A percentile compares a stretch with the other conserved stretches of the same genome.
Evolutionary conservation across 2,888 invertebrate genomes (phyloP).

Genomic region (Alloplasta piceator): DNA sequence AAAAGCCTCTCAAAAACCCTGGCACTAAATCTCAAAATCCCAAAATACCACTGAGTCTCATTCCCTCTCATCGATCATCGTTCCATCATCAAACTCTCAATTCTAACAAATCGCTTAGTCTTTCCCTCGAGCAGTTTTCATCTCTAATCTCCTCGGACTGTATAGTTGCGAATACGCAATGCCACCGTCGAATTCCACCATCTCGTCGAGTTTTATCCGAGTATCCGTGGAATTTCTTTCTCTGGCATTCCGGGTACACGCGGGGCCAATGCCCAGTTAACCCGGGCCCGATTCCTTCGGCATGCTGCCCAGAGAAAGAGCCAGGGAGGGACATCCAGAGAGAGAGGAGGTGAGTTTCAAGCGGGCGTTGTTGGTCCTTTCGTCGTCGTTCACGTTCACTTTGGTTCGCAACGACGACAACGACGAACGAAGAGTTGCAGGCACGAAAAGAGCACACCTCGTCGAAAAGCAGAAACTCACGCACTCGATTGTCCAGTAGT

Average conservation of each 20-base stretch:
- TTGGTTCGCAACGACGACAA: slow-evolving; percentile 42
- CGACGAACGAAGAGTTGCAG: slow-evolving; percentile 33
- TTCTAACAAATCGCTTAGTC: background rate
- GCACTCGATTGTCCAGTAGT: slow-evolving; percentile 51
- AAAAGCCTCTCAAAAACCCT: too few species aligned
- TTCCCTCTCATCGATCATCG: background rate
- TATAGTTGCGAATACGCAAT: slow-evolving; percentile 6
- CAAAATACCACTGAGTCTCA: background rate
- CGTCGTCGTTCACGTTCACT: slow-evolving; percentile 60
- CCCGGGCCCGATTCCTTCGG: slow-evolving; percentile 57
- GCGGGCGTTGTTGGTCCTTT: slow-evolving; percentile 42
- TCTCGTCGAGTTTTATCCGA: slow-evolving; percentile 61
- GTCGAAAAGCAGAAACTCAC: slow-evolving; percentile 53
- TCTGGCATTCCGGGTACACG: slow-evolving; percentile 56
- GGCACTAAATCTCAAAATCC: background rate
- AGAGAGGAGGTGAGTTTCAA: background rate
- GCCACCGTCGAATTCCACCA: slow-evolving; percentile 63
- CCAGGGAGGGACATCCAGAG: background rate
- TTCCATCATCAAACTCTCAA: background rate
- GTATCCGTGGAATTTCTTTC: slow-evolving; percentile 60
- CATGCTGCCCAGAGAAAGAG: slow-evolving; percentile 15
- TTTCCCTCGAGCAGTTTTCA: background rate
- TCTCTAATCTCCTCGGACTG: background rate
- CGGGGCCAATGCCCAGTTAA: slow-evolving; percentile 66
- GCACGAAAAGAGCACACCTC: slow-evolving; percentile 34